Percentiles rank a stretch among this genome's conserved stretches.
phyloP scores from a whole-genome alignment of 1,140 invertebrate species.

The Diabrotica undecimpunctata region DNA sequence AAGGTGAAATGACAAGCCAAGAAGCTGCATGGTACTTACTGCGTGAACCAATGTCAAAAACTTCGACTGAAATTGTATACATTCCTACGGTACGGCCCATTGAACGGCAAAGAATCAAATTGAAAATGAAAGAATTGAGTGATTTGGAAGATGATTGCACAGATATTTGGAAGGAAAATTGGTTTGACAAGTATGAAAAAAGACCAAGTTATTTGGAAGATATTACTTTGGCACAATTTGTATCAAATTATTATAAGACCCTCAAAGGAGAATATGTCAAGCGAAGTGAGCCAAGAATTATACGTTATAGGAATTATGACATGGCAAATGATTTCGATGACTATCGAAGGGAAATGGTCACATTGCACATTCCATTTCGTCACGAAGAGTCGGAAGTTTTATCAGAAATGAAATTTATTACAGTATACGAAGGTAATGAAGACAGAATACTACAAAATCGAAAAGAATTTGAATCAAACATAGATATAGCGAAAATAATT shows the following conservation, averaged over 20 bases:
- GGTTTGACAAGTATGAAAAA: conserved; percentile 39
- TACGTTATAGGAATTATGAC: conserved; percentile 42
- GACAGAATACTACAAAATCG: conserved; percentile 30
- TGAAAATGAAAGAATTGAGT: conserved; percentile 28
- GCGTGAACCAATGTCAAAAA: conserved; percentile 37
- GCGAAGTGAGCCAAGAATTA: conserved; percentile 33
- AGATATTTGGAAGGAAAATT: conserved; percentile 39
- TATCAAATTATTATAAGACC: conserved; percentile 33
- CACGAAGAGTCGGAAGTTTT: conserved; percentile 40
- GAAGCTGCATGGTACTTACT: conserved; percentile 41
- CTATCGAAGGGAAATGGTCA: conserved; percentile 44
- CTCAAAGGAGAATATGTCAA: conserved; percentile 30
- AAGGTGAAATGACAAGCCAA: conserved; percentile 35
- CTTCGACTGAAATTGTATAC: conserved; percentile 33
- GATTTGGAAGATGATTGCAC: conserved; percentile 29
- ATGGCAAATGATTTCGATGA: conserved; percentile 33
- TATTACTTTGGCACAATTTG: conserved; percentile 37
- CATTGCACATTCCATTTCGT: conserved; percentile 39
- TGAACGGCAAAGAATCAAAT: conserved; percentile 41
- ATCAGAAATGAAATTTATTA: conserved; percentile 36
- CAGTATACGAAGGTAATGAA: conserved; percentile 34
- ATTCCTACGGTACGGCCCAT: conserved; percentile 42
- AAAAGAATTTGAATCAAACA: conserved; percentile 37
- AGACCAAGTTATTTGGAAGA: conserved; percentile 31
- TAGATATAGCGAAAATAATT: conserved; percentile 36